phyloP scores from a whole-genome alignment of 2,888 invertebrate species.

The Napeogenes sylphis region DNA sequence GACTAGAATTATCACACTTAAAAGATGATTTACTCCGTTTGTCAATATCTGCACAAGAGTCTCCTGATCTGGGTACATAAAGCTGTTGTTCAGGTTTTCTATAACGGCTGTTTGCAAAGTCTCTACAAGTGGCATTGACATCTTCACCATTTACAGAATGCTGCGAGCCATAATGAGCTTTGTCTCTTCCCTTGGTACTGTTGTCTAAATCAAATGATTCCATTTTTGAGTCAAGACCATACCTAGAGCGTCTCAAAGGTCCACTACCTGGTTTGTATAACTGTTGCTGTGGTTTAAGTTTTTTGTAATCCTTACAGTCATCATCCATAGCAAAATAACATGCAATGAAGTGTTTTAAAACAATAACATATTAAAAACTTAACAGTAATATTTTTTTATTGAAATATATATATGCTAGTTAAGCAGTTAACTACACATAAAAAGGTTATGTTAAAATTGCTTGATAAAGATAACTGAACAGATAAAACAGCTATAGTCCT shows the following conservation, averaged over 20 bases:
- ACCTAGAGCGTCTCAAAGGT: slow-evolving; percentile 82
- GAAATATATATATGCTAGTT: slow-evolving; percentile 21
- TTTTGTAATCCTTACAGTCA: slow-evolving; percentile 77
- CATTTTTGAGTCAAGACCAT: slow-evolving; percentile 77
- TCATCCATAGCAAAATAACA: slow-evolving; percentile 73
- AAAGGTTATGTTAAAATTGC: slow-evolving; percentile 57
- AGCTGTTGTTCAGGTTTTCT: slow-evolving; percentile 71
- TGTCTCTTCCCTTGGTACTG: slow-evolving; percentile 49
- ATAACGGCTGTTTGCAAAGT: slow-evolving; percentile 47
- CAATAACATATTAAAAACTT: slow-evolving; percentile 40
- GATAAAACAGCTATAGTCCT: slow-evolving; percentile 23
- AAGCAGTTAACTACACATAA: slow-evolving; percentile 36
- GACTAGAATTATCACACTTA: slow-evolving; percentile 68
- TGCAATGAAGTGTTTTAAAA: slow-evolving; percentile 45
- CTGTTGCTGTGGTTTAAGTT: slow-evolving; percentile 82
- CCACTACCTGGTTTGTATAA: slow-evolving; percentile 88
- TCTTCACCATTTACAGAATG: slow-evolving; percentile 60
- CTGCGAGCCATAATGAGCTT: slow-evolving; percentile 62
- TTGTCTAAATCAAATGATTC: slow-evolving; percentile 64
- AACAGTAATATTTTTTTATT: slow-evolving; percentile 20
- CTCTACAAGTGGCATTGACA: slow-evolving; percentile 46
- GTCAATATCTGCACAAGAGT: slow-evolving; percentile 54
- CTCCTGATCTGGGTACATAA: slow-evolving; percentile 63
- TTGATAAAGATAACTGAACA: slow-evolving; percentile 37
- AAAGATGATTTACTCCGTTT: slow-evolving; percentile 51